Evolutionary conservation across 2,113 vertebrate species (phyloP).

Genomic region (Tretioscincus oriximinensis): DNA sequence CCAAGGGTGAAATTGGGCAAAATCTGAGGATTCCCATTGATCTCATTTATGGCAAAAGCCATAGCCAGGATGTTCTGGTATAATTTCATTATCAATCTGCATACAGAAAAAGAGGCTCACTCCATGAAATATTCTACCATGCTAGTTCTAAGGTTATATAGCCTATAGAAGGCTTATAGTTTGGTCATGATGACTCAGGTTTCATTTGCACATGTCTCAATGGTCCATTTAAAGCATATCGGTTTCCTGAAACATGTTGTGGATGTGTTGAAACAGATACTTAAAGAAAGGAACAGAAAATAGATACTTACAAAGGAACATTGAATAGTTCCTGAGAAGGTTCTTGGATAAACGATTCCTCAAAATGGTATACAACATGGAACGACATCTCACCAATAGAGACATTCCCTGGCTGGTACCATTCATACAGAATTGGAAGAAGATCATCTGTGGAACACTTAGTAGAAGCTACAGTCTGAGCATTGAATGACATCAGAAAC

Average conservation of each 20-base stretch:
- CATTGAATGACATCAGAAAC: background rate
- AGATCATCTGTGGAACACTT: background rate
- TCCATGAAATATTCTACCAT: background rate
- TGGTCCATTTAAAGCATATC: too few species aligned
- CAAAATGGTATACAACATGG: background rate
- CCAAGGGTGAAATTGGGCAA: background rate
- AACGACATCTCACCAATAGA: background rate
- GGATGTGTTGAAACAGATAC: too few species aligned
- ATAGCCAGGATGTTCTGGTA: background rate
- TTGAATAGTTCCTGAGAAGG: background rate
- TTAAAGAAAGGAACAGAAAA: background rate
- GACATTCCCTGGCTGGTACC: background rate
- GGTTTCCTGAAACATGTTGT: too few species aligned
- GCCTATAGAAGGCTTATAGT: background rate
- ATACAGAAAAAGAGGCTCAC: background rate
- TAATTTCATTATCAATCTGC: background rate
- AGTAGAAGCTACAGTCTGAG: background rate
- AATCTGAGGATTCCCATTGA: too few species aligned
- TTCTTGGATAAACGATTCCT: too few species aligned
- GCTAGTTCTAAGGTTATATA: background rate
- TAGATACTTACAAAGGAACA: background rate
- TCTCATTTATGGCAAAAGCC: too few species aligned
- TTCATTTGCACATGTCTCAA: too few species aligned
- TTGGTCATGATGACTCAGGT: background rate
- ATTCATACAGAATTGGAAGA: background rate